Evolutionary conservation across 1,140 invertebrate genomes (phyloP).

Genomic region (Theocolax elegans): DNA sequence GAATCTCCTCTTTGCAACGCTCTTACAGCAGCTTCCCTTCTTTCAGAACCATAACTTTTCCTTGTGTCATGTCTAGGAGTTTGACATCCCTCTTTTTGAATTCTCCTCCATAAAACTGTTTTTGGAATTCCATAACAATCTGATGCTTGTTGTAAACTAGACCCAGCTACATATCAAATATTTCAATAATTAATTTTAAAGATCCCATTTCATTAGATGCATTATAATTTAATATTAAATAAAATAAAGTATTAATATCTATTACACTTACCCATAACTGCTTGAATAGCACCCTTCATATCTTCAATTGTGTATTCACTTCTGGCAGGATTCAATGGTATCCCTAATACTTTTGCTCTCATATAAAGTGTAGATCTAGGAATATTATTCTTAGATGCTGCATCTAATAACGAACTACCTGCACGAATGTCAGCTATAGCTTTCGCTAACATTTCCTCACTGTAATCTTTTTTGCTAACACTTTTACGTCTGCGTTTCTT

Average conservation of each 20-base stretch:
- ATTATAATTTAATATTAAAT: not conserved
- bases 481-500: conserved; percentile 54
- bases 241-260: conserved; percentile 5
- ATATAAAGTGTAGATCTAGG: conserved; percentile 67
- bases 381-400: conserved; percentile 62
- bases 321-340: conserved; percentile 60
- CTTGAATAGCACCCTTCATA: conserved; percentile 64
- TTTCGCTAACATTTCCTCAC: conserved; percentile 59
- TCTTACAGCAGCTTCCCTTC: conserved; percentile 67
- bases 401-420: conserved; percentile 62
- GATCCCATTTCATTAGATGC: not conserved
- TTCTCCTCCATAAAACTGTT: conserved; percentile 72
- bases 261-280: conserved; percentile 59
- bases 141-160: conserved; percentile 66
- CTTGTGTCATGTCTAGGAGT: conserved; percentile 63
- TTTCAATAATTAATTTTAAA: conserved; percentile 31
- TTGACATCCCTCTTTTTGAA: conserved; percentile 67
- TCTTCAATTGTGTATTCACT: conserved; percentile 65
- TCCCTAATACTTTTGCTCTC: conserved; percentile 62
- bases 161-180: conserved; percentile 62
- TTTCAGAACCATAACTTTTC: conserved; percentile 65
- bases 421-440: conserved; percentile 63
- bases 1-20: conserved; percentile 70
- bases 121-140: conserved; percentile 71
- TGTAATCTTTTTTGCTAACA: conserved; percentile 59